Base-by-base conservation (phyloP, 2,797 vertebrate genomes). In the Arnoldichthys spilopterus region DNA sequence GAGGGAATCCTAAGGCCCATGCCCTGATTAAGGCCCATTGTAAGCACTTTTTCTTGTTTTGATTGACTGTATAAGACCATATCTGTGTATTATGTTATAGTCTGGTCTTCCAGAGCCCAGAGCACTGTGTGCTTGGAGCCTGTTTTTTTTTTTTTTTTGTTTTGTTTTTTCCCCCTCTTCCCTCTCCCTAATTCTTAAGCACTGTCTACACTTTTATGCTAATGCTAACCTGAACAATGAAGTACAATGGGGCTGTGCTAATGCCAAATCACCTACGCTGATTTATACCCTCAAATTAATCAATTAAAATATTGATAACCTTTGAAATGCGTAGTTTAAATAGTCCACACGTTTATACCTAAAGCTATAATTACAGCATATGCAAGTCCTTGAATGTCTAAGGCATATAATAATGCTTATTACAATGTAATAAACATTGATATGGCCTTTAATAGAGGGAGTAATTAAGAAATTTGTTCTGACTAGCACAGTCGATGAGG, bases 21-120 rank as follows among this genome's bases (percentile, higher is more conserved):
- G 54, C 43, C 67, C 61, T 43, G 67, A 59, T 24, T 22, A 22
- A 77, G 11, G 63, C 70, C 54, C 62, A 73, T 43, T 63, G 61
- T 67, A 85, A 81, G 83, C 86, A 86, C 84, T 86, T 86, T 86
- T 37, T 86, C 34, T 77, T 18, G 37, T 76, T 56, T 77, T 66
- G 53, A 32, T 66, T 63, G 53, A 59, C 62, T 71, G 59, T 64
- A 11, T 28, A 63, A 76, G 56, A 77, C 74, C 71, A 67, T 71
- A 15, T 45, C 2, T 47, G 53, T 73, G 43, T 77, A 43, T 70
- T 47, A 7, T 74, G 59, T 37, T 54, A 66, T 62, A 63, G 78
- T 78, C 26, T 79, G 58, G 51, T 81, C 86, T 85, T 77, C 75
- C 76, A 13, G 12, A 61, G 30, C 24, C 28, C 68, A 74, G 74